phyloP scores from a whole-genome alignment of 1,140 invertebrate genomes.

The Aphis craccivora region DNA sequence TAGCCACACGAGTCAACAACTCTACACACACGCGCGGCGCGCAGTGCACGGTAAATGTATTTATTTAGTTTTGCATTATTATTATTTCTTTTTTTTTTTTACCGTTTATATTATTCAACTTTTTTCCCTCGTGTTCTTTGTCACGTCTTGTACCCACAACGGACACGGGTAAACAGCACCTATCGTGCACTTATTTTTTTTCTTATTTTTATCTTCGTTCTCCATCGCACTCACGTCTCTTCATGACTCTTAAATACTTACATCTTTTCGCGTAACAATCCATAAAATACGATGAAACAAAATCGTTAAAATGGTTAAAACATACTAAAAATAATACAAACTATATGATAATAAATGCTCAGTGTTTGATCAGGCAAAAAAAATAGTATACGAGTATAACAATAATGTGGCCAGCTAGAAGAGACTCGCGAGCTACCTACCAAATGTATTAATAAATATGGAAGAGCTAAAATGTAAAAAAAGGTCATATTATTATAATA shows the following conservation, averaged over 20 bases:
- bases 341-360: not conserved
- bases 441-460: too few relatives aligned
- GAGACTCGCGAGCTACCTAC: too few relatives aligned
- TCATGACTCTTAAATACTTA: not conserved
- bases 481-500: too few relatives aligned
- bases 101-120: conserved; percentile 34
- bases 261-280: not conserved
- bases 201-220: conserved; percentile 4
- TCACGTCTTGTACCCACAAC: not conserved
- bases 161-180: conserved; percentile 22
- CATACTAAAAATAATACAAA: not conserved
- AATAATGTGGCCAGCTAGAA: too few relatives aligned
- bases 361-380: not conserved
- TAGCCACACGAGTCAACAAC: conserved; percentile 43
- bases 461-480: too few relatives aligned
- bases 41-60: not conserved
- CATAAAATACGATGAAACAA: not conserved
- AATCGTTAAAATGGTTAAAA: not conserved
- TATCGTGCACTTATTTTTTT: conserved; percentile 3
- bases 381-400: too few relatives aligned
- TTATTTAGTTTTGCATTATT: conserved; percentile 32
- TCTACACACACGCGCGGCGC: not conserved
- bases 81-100: not conserved
- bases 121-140: conserved; percentile 26
- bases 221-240: not conserved